Evolutionary conservation across 2,113 vertebrate genomes (phyloP).

Genomic region (Sorex fumeus): DNA sequence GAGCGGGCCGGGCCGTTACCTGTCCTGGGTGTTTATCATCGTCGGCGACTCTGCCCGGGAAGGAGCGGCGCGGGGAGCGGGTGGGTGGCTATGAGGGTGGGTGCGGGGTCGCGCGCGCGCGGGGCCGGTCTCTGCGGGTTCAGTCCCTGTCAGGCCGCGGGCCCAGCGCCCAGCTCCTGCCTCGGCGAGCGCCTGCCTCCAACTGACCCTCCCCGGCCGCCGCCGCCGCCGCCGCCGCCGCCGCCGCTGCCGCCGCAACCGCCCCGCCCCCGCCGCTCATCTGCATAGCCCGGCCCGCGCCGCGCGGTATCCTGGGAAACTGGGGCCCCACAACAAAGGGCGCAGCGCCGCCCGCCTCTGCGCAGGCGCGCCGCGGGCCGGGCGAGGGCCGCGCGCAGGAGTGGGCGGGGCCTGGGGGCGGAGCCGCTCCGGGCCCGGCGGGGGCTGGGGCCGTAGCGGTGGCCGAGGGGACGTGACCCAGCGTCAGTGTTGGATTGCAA

Average conservation of each 20-base stretch:
- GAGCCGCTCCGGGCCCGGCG: too few species aligned
- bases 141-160: slow-evolving; percentile 78
- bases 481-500: too few species aligned
- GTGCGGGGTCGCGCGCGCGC: slow-evolving; percentile 87
- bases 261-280: slow-evolving; percentile 78
- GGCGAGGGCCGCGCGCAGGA: background rate
- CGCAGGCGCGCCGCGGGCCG: slow-evolving; percentile 69
- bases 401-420: fast-evolving
- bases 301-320: slow-evolving; percentile 85
- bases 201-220: slow-evolving; percentile 82
- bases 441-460: too few species aligned
- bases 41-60: slow-evolving; percentile 84
- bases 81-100: slow-evolving; percentile 67
- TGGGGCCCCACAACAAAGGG: slow-evolving; percentile 86
- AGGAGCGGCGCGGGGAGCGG: slow-evolving; percentile 79
- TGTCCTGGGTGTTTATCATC: slow-evolving; percentile 88
- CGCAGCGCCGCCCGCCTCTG: slow-evolving; percentile 51
- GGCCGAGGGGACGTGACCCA: too few species aligned
- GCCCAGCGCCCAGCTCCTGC: slow-evolving; percentile 78
- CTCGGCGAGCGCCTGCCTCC: slow-evolving; percentile 82
- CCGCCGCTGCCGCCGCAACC: slow-evolving; percentile 60
- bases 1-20: slow-evolving; percentile 77
- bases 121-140: slow-evolving; percentile 78
- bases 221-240: slow-evolving; percentile 75
- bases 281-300: slow-evolving; percentile 78